Evolutionary conservation across 2,797 vertebrate species (phyloP).

Genomic region (Anas georgica): DNA sequence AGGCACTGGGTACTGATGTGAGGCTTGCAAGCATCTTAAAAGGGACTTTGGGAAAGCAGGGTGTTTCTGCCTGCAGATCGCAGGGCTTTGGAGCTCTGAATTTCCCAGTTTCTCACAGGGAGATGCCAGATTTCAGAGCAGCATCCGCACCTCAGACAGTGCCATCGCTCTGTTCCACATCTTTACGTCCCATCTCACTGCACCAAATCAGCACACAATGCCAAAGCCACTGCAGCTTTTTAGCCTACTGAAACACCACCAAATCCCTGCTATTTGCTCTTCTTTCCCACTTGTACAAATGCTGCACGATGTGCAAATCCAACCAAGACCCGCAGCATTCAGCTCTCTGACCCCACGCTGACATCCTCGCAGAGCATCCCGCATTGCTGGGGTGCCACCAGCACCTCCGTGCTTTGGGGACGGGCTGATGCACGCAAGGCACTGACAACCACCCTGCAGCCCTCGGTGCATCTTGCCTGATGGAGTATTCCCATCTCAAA

Average conservation of each 20-base stretch:
- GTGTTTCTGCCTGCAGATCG: background rate
- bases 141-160: background rate
- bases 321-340: accelerated
- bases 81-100: background rate
- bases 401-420: background rate
- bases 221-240: background rate
- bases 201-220: background rate
- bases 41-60: background rate
- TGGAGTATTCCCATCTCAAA: background rate
- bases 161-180: background rate
- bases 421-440: accelerated
- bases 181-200: background rate
- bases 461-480: background rate
- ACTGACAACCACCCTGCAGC: accelerated
- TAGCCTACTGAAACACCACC: background rate
- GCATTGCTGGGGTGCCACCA: background rate
- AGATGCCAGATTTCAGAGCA: background rate
- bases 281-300: background rate
- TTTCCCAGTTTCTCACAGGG: background rate
- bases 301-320: accelerated
- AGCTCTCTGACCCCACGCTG: background rate
- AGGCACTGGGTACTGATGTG: constrained; percentile 33
- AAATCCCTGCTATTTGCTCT: background rate
- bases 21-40: constrained; percentile 33
- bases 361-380: background rate